Base-by-base conservation (phyloP, 37 sponge, comb jelly and placozoan genomes). In the Aphrocallistes beatrix region DNA sequence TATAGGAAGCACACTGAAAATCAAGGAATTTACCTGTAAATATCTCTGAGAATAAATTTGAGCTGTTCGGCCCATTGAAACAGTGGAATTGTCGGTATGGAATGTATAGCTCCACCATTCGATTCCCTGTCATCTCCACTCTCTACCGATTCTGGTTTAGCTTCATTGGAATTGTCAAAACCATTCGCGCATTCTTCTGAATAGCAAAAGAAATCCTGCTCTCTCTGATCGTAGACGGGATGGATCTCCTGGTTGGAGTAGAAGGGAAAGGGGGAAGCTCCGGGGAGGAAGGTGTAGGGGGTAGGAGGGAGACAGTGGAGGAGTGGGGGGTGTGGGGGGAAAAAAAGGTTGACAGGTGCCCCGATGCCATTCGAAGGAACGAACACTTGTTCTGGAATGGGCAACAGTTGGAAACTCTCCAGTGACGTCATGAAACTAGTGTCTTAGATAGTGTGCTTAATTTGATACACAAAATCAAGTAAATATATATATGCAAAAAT, bases 11-110 rank as follows among this genome's bases (percentile, higher is more conserved):
- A 47, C n/a, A 28, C 32, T 60, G 34, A 19, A 60, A 13, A n/a
- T n/a, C n/a, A n/a, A n/a, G n/a, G n/a, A n/a, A n/a, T n/a, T n/a
- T 60, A 60, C 75, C 75, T 60, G 21, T 60, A 60, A 32, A 60
- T 60, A 60, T 60, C 75, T 60, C 75, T 60, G 75, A 60, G 75
- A 32, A 60, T 60, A 60, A 19, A 60, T 8, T 60, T 60, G 28
- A 60, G 34, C 21, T 60, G 75, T 28, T 60, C 75, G 6, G n/a
- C 25, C 75, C 75, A 60, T n/a, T n/a, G n/a, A n/a, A n/a, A n/a
- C n/a, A n/a, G n/a, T n/a, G n/a, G n/a, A n/a, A n/a, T n/a, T n/a
- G n/a, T n/a, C n/a, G n/a, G n/a, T n/a, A n/a, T n/a, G n/a, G n/a
- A n/a, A n/a, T n/a, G n/a, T n/a, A n/a, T n/a, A n/a, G n/a, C n/a